Conservation (phyloP, 1,140 invertebrate species). For the Asbolus verrucosus region DNA sequence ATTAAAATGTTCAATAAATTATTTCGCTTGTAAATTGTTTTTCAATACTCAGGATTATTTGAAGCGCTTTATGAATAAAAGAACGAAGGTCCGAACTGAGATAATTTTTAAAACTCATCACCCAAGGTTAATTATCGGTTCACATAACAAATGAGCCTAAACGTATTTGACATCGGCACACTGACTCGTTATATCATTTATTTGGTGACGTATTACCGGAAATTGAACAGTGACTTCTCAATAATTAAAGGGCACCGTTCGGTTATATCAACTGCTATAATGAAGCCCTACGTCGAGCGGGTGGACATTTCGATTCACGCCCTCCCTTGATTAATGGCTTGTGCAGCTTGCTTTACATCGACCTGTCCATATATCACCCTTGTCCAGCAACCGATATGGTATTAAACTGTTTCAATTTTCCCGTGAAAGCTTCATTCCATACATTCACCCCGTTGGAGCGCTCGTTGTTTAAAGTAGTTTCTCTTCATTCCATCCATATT, state of each 20-base stretch:
- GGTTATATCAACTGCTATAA: slow-evolving; percentile 58
- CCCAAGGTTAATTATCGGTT: no score
- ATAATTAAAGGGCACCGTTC: slow-evolving; percentile 58
- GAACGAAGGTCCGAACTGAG: no score
- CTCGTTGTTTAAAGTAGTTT: slow-evolving; percentile 8
- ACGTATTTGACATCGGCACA: slow-evolving; percentile 28
- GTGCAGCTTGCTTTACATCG: slow-evolving; percentile 61
- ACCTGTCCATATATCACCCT: slow-evolving; percentile 60
- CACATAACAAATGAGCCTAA: no score
- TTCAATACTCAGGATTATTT: no score
- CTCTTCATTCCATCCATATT: slow-evolving; percentile 4
- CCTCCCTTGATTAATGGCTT: slow-evolving; percentile 60
- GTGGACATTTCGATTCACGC: slow-evolving; percentile 56
- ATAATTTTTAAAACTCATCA: no score
- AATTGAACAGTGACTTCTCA: slow-evolving; percentile 59
- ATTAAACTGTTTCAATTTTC: slow-evolving; percentile 59
- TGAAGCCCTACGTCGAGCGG: slow-evolving; percentile 52
- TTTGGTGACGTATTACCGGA: slow-evolving; percentile 59
- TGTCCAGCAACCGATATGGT: slow-evolving; percentile 54
- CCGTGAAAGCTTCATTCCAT: slow-evolving; percentile 32
- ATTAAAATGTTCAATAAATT: no score
- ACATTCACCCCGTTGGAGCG: neutral
- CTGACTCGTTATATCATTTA: slow-evolving; percentile 43
- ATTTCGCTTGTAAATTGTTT: no score
- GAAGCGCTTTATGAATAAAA: no score